Evolutionary conservation across 2,888 invertebrate genomes (phyloP), one percentile per base, ranked within the genome.

Genomic region (Arrhopalites spinosus): DNA sequence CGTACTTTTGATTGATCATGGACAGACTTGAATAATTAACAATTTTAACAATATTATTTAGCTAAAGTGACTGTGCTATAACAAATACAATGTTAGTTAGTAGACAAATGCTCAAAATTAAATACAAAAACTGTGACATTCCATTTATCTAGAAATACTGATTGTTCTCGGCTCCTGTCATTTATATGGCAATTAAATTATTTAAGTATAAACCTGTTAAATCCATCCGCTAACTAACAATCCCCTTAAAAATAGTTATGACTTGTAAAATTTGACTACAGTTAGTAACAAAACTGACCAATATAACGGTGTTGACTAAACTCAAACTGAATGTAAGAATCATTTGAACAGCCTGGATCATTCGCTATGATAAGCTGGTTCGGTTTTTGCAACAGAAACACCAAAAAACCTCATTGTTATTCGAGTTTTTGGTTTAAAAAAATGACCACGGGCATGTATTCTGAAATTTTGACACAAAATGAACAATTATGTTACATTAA

Each of bases 371-470:
- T 50, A 63, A 25, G 27, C 27, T 15, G 67, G 67, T 13, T 68
- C 74, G 8, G 29, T 23, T 56, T 68, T 74, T n/a, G 67, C 74
- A 29, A 81, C 76, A 0, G 81, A 77, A 53, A 80, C 71, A 3
- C 81, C 81, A 67, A 80, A 81, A 63, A 78, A 79, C 30, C 75
- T 76, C 29, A 78, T 13, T 8, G 73, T 71, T 36, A 81, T 72
- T 64, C 78, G 72, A 13, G 79, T 79, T 74, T 78, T 78, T 11
- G 81, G 81, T 66, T 81, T 81, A 27, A 80, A 75, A 68, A 82
- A 82, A 72, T 82, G 82, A 20, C 80, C 79, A 36, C 82, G 74
- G 1, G 81, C 81, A 75, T 82, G 82, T 25, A 82, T 82, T 74
- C 82, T 82, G 36, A 11, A 71, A 47, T 25, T 56, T 67, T 53